Percentiles rank a stretch among this genome's conserved stretches.
These are phyloP conservation scores for Diaperis boleti DNA, from an alignment of 2,888 invertebrate species.

Conservation along the genomic window DNA sequence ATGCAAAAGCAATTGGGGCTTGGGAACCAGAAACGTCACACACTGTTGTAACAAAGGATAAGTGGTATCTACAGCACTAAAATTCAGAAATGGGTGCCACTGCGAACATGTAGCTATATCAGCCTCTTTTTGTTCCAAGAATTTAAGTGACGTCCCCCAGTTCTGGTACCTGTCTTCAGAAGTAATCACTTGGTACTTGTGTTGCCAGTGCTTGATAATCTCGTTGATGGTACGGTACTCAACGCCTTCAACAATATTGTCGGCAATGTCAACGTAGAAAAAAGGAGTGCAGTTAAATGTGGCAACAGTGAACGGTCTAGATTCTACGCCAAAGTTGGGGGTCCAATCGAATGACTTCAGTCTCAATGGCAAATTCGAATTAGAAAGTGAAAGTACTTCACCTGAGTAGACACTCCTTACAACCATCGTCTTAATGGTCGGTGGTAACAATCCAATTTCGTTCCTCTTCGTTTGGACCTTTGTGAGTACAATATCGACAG, in stretches of 20 bases:
- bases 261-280: conserved; percentile 19
- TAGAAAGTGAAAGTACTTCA: no score
- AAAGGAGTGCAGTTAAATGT: conserved; percentile 35
- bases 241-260: conserved; percentile 23
- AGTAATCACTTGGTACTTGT: conserved; percentile 2
- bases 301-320: conserved; percentile 2
- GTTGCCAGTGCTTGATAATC: conserved; percentile 6
- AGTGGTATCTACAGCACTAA: conserved; percentile 12
- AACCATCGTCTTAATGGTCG: no score
- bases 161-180: neutral
- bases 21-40: conserved; percentile 47
- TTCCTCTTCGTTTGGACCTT: no score
- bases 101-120: conserved; percentile 32
- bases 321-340: no score
- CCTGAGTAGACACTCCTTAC: no score
- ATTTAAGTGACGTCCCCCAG: neutral
- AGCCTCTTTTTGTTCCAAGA: conserved; percentile 9
- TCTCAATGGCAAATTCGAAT: no score
- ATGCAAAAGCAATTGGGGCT: conserved; percentile 39
- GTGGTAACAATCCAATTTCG: no score
- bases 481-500: no score
- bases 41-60: conserved; percentile 41
- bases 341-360: no score
- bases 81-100: conserved; percentile 15
- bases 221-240: conserved; percentile 30